A percentile compares a stretch with the other conserved stretches of the same genome.
Evolutionary conservation across 2,797 vertebrate genomes (phyloP).

Genomic region (Carduelis carduelis): DNA sequence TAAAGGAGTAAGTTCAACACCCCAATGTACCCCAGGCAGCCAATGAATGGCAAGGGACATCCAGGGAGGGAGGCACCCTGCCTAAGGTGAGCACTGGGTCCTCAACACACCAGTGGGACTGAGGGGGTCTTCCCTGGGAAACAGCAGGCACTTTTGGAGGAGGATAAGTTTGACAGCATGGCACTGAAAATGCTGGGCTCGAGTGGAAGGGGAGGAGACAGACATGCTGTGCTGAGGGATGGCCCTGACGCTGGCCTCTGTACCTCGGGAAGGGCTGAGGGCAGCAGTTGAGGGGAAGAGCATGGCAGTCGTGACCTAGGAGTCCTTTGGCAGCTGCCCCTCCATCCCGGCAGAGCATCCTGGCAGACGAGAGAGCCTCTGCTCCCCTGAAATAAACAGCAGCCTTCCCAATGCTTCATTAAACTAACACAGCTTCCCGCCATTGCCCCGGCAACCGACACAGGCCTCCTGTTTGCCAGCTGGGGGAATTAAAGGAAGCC

Average conservation of each 20-base stretch:
- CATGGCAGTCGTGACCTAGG: fast-evolving
- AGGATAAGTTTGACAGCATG: background rate
- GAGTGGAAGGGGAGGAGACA: background rate
- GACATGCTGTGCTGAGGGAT: background rate
- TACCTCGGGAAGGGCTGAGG: background rate
- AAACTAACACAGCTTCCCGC: slow-evolving; percentile 58
- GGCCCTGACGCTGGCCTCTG: fast-evolving
- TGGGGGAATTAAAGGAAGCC: slow-evolving; percentile 60
- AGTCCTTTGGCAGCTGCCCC: background rate
- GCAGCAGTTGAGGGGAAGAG: background rate
- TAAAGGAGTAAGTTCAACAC: background rate
- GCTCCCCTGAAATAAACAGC: slow-evolving; percentile 33
- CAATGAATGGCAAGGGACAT: background rate
- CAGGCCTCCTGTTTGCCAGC: slow-evolving; percentile 63
- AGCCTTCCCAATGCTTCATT: slow-evolving; percentile 60
- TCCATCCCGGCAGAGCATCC: background rate
- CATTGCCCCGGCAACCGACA: slow-evolving; percentile 60
- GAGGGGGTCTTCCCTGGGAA: background rate
- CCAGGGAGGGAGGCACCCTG: background rate
- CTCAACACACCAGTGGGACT: fast-evolving
- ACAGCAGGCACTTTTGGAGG: fast-evolving
- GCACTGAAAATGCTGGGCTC: background rate
- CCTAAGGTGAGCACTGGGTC: fast-evolving
- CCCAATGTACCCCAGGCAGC: fast-evolving
- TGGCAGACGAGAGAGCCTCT: background rate